Conservation (phyloP, 2,888 invertebrate species). For the Marasmarcha lunaedactyla region DNA sequence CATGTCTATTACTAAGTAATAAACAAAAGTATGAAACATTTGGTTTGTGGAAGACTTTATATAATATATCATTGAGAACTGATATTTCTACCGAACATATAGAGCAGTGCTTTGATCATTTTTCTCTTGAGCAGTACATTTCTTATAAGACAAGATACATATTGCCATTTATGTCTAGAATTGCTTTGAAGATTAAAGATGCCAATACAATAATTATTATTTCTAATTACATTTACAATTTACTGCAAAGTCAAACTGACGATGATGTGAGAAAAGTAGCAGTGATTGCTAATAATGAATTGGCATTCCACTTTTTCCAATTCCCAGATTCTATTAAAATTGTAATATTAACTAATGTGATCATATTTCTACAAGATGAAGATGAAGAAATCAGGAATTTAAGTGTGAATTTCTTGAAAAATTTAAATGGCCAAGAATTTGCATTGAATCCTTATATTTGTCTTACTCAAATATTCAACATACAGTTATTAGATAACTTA, state of each 20-base stretch:
- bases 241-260: conserved; percentile 19
- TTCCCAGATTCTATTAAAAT: conserved; percentile 33
- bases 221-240: background rate
- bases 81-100: too few relatives aligned
- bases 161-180: conserved; percentile 37
- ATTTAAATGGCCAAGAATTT: conserved; percentile 19
- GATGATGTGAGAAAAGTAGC: conserved; percentile 47
- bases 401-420: conserved; percentile 37
- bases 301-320: conserved; percentile 26
- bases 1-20: conserved; percentile 25
- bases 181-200: background rate
- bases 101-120: too few relatives aligned
- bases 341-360: conserved; percentile 37
- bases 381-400: conserved; percentile 55
- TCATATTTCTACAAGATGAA: conserved; percentile 68
- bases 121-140: conserved; percentile 10
- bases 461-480: conserved; percentile 31
- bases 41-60: conserved; percentile 39
- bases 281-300: conserved; percentile 45
- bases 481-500: conserved; percentile 26
- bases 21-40: conserved; percentile 25
- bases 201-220: background rate
- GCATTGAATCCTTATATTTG: conserved; percentile 39
- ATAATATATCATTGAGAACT: conserved; percentile 30
- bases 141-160: conserved; percentile 33